Evolutionary conservation across 2,888 invertebrate species (phyloP).

Genomic region (Heteromyza rotundicornis): DNA sequence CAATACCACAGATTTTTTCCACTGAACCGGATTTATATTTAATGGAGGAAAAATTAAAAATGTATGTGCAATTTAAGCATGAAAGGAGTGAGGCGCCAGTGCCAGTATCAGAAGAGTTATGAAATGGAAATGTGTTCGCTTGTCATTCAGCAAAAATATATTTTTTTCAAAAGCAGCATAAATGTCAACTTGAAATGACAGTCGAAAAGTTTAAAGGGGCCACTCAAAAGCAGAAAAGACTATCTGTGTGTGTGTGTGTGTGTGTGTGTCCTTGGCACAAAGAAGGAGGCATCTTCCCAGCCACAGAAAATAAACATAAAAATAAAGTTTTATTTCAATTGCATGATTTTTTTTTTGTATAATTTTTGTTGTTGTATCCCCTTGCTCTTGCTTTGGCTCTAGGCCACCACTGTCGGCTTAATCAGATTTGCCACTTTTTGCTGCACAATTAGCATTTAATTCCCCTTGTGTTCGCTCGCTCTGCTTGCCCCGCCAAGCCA

Average conservation of each 20-base stretch:
- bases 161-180: conserved; percentile 11
- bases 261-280: conserved; percentile 1
- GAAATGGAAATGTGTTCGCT: too few relatives aligned
- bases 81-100: too few relatives aligned
- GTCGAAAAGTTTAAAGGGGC: not conserved
- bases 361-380: too few relatives aligned
- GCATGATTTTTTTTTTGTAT: too few relatives aligned
- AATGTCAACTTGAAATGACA: not conserved
- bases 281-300: not conserved
- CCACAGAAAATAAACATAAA: not conserved
- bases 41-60: too few relatives aligned
- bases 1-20: conserved; percentile 1
- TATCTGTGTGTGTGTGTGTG: too few relatives aligned
- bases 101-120: too few relatives aligned
- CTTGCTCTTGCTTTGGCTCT: too few relatives aligned
- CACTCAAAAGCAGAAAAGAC: not conserved
- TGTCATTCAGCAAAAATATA: too few relatives aligned
- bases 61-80: too few relatives aligned
- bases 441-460: conserved; percentile 9
- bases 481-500: not conserved
- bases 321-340: not conserved
- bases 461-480: not conserved
- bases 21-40: not conserved
- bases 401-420: not conserved
- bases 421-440: conserved; percentile 7